Conservation (phyloP, 2,797 vertebrate species). For the Neolamprologus multifasciatus region DNA sequence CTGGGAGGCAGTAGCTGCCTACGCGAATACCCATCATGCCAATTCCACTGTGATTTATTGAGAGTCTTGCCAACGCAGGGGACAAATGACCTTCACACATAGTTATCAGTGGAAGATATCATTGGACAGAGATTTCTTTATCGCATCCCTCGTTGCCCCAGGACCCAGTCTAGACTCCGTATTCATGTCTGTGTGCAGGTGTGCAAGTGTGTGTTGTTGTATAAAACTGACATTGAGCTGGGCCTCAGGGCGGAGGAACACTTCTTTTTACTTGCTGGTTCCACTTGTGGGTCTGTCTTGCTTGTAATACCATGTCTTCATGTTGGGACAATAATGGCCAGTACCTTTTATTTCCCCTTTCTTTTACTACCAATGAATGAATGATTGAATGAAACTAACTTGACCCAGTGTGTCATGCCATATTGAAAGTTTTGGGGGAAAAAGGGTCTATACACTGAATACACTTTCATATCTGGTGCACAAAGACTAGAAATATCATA, state of each 20-base stretch:
- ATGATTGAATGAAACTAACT: neutral
- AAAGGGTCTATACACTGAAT: neutral
- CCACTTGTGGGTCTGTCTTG: neutral
- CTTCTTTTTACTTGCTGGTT: neutral
- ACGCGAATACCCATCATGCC: constrained; percentile 71
- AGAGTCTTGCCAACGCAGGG: constrained; percentile 51
- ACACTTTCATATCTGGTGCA: neutral
- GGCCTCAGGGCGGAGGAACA: constrained; percentile 22
- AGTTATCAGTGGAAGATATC: constrained; percentile 72
- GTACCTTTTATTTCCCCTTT: neutral
- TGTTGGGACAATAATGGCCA: neutral
- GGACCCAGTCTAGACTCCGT: constrained; percentile 12
- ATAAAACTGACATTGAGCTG: constrained; percentile 47
- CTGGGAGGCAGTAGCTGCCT: constrained; percentile 53
- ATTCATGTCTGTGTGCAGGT: constrained; percentile 8
- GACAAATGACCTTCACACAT: constrained; percentile 75
- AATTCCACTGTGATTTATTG: constrained; percentile 75
- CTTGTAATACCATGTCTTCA: neutral
- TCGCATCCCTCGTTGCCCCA: constrained; percentile 44
- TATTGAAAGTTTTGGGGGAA: neutral
- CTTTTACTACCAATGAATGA: neutral
- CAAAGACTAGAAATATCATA: neutral
- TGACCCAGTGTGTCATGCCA: neutral
- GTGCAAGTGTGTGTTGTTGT: constrained; percentile 19
- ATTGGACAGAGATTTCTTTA: constrained; percentile 64